Base-by-base conservation (phyloP, 2,113 vertebrate genomes). In the Casuarius casuarius region DNA sequence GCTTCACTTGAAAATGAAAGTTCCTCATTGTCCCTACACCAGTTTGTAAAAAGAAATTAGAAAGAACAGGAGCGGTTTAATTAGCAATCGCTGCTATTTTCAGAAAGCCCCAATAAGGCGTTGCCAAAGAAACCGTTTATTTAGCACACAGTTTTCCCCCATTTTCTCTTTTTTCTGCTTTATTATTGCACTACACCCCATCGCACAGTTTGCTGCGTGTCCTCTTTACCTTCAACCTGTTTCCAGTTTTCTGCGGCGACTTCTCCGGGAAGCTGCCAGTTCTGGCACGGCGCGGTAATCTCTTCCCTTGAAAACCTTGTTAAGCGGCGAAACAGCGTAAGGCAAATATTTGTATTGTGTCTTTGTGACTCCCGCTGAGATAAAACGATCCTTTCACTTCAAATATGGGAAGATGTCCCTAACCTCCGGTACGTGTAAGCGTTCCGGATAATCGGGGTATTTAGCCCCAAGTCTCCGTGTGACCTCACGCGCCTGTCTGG, bases 221-320 rank as follows among this genome's bases (percentile, higher is more conserved):
- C 80, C 46, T 65, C 94, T 94, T 93, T 93, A 84, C 92, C 92
- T 95, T 91, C 95, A 92, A 92, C 89, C 87, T 81, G 85, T 81
- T 91, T 86, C 73, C 81, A 94, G 87, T 52, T 11, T 17, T 25
- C 81, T 54, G 10, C 72, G 28, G 52, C 75, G 54, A 90, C 97
- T 97, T 90, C 97, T 97, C 42, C 95, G 95, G 95, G 96, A 97
- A 98, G 93, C 95, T 94, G 97, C 93, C 95, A 97, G 81, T 98
- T 96, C 97, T 97, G 84, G 96, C 93, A 96, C 92, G 68, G 84
- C 63, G 94, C 91, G 94, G 94, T 77, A 93, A 97, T 91, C 93
- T 93, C 3, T 96, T 97, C 96, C 96, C 97, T 95, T 97, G 97
- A 97, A 97, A 97, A 96, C 91, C 94, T 97, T 91, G 98, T 96